Conservation (phyloP, 2,888 invertebrate genomes). For the Tribolium freemani region DNA sequence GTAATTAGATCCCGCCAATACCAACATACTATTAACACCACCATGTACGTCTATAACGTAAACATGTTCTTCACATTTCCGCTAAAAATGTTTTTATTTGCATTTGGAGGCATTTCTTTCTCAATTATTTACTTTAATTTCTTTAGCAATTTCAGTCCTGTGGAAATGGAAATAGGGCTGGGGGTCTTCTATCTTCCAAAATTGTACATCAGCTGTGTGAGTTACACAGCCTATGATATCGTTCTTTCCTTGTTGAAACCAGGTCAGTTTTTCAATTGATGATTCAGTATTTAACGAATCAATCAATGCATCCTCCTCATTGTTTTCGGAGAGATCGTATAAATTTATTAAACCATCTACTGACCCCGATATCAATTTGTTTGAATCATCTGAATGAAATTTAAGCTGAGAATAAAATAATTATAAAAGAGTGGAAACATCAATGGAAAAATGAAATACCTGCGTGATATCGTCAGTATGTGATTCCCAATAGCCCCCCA, state of each 20-base stretch:
- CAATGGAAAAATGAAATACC: constrained; percentile 62
- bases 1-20: constrained; percentile 77
- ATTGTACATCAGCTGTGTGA: constrained; percentile 78
- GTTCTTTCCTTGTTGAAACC: constrained; percentile 68
- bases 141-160: constrained; percentile 73
- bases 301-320: constrained; percentile 85
- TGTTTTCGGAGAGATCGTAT: constrained; percentile 80
- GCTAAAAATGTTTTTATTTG: constrained; percentile 65
- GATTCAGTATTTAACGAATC: constrained; percentile 85
- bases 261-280: constrained; percentile 77
- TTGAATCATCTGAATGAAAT: constrained; percentile 79
- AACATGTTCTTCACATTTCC: constrained; percentile 74
- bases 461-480: constrained; percentile 87
- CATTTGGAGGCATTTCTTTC: not conserved
- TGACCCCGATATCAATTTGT: constrained; percentile 81
- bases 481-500: constrained; percentile 88
- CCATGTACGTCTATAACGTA: constrained; percentile 76
- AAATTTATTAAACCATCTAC: constrained; percentile 89
- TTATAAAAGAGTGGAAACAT: too few species aligned
- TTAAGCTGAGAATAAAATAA: constrained; percentile 69
- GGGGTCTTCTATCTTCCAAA: constrained; percentile 78
- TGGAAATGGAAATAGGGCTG: constrained; percentile 73
- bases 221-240: constrained; percentile 77
- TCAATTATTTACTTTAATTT: constrained; percentile 69
- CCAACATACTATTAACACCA: constrained; percentile 69